Evolutionary conservation across 1,140 invertebrate species (phyloP).

Genomic region (Anastrepha ludens): DNA sequence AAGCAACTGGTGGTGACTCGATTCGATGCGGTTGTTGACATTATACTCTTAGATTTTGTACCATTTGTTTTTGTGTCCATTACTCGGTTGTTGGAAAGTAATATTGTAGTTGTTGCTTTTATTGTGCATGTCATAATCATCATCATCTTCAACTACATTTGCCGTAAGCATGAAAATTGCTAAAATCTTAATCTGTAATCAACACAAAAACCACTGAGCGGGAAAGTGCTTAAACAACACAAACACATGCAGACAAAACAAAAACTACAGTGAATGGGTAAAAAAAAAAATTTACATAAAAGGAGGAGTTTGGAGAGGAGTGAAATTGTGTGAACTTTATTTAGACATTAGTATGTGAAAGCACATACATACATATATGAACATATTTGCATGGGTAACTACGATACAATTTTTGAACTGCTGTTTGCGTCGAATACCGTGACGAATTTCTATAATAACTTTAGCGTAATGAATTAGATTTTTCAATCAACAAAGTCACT

Average conservation of each 20-base stretch:
- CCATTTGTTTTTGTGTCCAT: background rate
- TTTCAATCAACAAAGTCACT: too few relatives aligned
- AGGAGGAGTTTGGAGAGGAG: too few relatives aligned
- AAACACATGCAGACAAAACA: background rate
- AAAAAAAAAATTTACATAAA: background rate
- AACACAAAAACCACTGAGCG: conserved; percentile 29
- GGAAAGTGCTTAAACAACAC: conserved; percentile 9
- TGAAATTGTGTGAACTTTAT: too few relatives aligned
- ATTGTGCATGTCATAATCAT: background rate
- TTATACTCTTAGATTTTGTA: background rate
- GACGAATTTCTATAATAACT: too few relatives aligned
- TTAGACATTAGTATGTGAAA: too few relatives aligned
- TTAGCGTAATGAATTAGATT: too few relatives aligned
- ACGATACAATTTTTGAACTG: too few relatives aligned
- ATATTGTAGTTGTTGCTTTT: background rate
- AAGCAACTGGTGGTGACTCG: conserved; percentile 9
- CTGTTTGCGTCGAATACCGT: too few relatives aligned
- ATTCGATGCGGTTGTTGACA: conserved; percentile 45
- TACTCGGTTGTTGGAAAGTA: background rate
- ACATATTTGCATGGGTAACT: too few relatives aligned
- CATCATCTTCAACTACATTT: conserved; percentile 34
- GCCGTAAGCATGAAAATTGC: conserved; percentile 6
- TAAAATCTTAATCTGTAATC: conserved; percentile 6
- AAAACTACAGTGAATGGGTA: background rate
- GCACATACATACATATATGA: too few relatives aligned